Conservation (phyloP, 2,888 invertebrate species). For the Trissolcus japonicus region DNA sequence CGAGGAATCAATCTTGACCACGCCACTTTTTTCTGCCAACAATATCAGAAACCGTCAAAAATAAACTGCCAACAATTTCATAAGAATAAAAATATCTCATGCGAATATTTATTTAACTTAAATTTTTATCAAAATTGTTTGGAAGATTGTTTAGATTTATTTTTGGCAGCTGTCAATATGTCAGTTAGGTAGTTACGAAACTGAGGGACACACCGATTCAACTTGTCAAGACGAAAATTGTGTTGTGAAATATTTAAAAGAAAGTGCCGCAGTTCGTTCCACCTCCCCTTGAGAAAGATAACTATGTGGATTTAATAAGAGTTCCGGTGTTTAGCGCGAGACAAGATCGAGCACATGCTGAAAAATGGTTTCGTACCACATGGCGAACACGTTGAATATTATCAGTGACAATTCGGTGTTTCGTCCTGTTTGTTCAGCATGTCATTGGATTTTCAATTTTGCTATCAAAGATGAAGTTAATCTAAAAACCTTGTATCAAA, state of each 20-base stretch:
- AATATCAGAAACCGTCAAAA: too few species aligned
- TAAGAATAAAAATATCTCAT: too few species aligned
- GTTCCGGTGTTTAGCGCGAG: constrained; percentile 43
- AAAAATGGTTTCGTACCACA: constrained; percentile 54
- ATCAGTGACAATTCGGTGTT: constrained; percentile 51
- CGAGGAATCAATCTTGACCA: too few species aligned
- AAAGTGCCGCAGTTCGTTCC: constrained; percentile 21
- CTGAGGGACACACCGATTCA: too few species aligned
- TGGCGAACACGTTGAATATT: constrained; percentile 56
- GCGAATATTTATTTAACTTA: too few species aligned
- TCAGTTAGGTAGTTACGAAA: neutral
- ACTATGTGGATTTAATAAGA: constrained; percentile 41
- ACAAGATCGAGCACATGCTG: constrained; percentile 36
- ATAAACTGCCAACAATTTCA: too few species aligned
- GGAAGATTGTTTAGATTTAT: too few species aligned
- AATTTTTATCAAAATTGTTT: too few species aligned
- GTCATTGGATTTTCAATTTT: constrained; percentile 41
- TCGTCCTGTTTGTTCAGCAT: constrained; percentile 55
- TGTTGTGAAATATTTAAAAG: constrained; percentile 48
- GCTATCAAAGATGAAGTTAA: too few species aligned
- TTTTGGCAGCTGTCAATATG: constrained; percentile 1
- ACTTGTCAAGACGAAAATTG: constrained; percentile 12
- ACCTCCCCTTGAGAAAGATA: constrained; percentile 32
- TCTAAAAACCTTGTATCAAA: too few species aligned
- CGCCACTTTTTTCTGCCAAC: too few species aligned